Percentiles rank a stretch among this genome's conserved stretches.
Evolutionary conservation across 2,888 invertebrate genomes (phyloP).

Genomic region (Endotricha flammealis): DNA sequence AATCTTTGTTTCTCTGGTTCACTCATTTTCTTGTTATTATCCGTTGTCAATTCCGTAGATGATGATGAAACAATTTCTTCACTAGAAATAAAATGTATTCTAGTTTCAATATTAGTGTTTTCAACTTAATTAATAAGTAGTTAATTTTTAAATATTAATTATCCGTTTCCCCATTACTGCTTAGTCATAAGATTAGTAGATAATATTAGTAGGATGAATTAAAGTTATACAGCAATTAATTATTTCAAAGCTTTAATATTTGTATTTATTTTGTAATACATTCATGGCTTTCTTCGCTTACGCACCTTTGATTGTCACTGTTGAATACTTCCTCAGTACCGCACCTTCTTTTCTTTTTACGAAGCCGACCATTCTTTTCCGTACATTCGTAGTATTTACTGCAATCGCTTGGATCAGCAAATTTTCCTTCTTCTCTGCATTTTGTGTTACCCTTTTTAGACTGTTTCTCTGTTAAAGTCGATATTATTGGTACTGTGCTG

Average conservation of each 20-base stretch:
- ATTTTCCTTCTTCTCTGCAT: slow-evolving; percentile 30
- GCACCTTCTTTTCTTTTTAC: slow-evolving; percentile 56
- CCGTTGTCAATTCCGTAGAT: neutral
- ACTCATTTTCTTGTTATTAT: neutral
- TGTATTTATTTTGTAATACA: slow-evolving; percentile 21
- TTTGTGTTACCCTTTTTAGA: slow-evolving; percentile 13
- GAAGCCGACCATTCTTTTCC: slow-evolving; percentile 38
- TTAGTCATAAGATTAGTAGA: too few relatives aligned
- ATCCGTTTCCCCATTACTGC: too few relatives aligned
- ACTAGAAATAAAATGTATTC: neutral
- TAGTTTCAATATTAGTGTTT: neutral
- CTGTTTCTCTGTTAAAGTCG: slow-evolving; percentile 14
- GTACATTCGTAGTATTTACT: slow-evolving; percentile 66
- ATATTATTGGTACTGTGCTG: slow-evolving; percentile 17
- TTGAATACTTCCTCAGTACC: slow-evolving; percentile 61
- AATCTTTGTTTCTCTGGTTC: slow-evolving; percentile 16
- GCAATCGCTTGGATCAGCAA: slow-evolving; percentile 47
- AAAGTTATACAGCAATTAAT: neutral
- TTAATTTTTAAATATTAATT: too few relatives aligned
- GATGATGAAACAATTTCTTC: neutral
- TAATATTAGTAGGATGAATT: too few relatives aligned
- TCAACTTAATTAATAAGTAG: neutral
- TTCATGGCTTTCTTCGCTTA: slow-evolving; percentile 49
- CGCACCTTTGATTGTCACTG: slow-evolving; percentile 47
- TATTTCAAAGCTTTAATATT: neutral